Conservation (phyloP, 2,888 invertebrate genomes). For the Nomada fabriciana region DNA sequence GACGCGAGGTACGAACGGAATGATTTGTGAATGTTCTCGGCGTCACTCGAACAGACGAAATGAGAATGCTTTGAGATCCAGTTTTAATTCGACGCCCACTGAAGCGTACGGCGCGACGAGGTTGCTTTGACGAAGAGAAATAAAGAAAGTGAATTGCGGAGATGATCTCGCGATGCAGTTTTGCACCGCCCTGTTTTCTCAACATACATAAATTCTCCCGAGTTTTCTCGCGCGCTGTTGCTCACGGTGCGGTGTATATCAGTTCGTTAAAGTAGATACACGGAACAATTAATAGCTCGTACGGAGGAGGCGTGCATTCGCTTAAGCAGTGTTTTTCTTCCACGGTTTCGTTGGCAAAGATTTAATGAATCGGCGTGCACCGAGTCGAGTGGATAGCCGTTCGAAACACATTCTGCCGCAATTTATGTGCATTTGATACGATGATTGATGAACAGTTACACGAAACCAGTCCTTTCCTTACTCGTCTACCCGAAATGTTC, state of each 20-base stretch:
- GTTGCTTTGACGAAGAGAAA: background rate
- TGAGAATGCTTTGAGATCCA: background rate
- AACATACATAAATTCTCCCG: background rate
- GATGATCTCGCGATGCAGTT: background rate
- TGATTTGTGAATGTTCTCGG: too few relatives aligned
- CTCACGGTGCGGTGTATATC: background rate
- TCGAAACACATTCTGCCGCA: constrained; percentile 16
- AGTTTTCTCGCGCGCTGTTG: background rate
- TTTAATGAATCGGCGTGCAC: constrained; percentile 17
- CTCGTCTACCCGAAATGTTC: background rate
- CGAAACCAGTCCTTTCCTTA: constrained; percentile 4
- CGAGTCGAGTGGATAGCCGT: background rate
- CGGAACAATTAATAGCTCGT: constrained; percentile 28
- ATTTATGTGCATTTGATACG: constrained; percentile 15
- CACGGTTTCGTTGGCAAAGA: constrained; percentile 32
- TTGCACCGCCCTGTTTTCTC: background rate
- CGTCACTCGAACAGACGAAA: background rate
- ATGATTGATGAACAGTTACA: constrained; percentile 39
- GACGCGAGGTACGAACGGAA: too few relatives aligned
- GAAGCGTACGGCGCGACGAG: too few relatives aligned
- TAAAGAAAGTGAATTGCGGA: constrained; percentile 18
- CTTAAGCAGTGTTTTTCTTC: constrained; percentile 35
- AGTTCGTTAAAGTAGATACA: constrained; percentile 17
- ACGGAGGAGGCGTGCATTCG: constrained; percentile 33
- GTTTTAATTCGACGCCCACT: background rate